Evolutionary conservation across 2,888 invertebrate genomes (phyloP), one percentile per base, ranked within the genome.

Genomic region (Drosophila greeni): DNA sequence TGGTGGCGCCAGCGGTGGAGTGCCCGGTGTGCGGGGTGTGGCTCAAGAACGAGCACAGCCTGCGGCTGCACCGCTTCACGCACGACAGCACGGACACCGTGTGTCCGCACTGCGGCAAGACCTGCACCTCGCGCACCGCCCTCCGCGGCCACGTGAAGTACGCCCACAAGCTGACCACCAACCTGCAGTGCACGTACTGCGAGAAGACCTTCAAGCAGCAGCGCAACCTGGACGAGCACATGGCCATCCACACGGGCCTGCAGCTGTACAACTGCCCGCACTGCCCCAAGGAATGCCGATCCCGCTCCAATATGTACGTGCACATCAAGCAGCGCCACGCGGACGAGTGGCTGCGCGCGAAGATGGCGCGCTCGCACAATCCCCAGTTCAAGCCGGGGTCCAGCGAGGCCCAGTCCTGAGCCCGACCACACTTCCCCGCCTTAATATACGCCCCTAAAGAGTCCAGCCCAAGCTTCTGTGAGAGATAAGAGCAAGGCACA

Each of bases 251-350:
- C 31, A 86, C 86, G 1, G 86, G 86, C 3, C 73, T 75, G 26
- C 86, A 84, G 65, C 75, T 86, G 1, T 86, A 86, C 59, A 82
- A 80, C 14, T 86, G 86, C 60, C 86, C 86, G 3, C 86, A 86
- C 49, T 86, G 86, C 47, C 75, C 85, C 40, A 87, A 86, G 68
- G 86, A 86, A 52, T 86, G 85, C 26, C 84, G 86, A 6, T 87
- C 87, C 0, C 80, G 81, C 6, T 84, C 87, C 29, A 86, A 86
- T 43, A 86, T 87, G 86, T 86, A 86, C 40, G 86, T 86, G 5
- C 86, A 86, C 70, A 82, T 86, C 39, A 86, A 86, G 61, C 86
- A 86, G 26, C 72, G 83, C 14, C 86, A 86, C 51, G 81, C 85
- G 5, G 76, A 82, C 18, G 86, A 86, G 55, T 86, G 86, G 86